phyloP scores from a whole-genome alignment of 2,888 invertebrate species.

The Eupithecia insigniata region DNA sequence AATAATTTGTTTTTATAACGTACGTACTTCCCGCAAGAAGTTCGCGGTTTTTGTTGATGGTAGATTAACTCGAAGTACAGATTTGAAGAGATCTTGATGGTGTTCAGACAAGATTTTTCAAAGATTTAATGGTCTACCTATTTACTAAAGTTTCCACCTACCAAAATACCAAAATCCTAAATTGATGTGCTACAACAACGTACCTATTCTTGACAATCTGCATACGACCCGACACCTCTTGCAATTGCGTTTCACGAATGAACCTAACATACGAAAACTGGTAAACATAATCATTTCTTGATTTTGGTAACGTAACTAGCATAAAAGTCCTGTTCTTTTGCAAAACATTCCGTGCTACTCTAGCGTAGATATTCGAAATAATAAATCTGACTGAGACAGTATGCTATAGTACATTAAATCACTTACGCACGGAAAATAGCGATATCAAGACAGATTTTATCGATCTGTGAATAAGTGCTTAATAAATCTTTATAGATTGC shows the following conservation, averaged over 20 bases:
- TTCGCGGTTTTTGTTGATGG: slow-evolving; percentile 46
- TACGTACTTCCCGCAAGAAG: slow-evolving; percentile 43
- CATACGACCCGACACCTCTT: slow-evolving; percentile 8
- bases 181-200: slow-evolving; percentile 8
- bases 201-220: slow-evolving; percentile 2
- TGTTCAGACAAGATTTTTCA: slow-evolving; percentile 32
- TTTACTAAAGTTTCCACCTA: not conserved
- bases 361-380: not conserved
- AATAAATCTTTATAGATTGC: slow-evolving; percentile 27
- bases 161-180: slow-evolving; percentile 8
- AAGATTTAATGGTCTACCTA: slow-evolving; percentile 10
- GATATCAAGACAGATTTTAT: not conserved
- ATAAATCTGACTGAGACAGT: not conserved
- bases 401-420: not conserved
- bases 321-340: not conserved
- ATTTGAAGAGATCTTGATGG: slow-evolving; percentile 21
- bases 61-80: slow-evolving; percentile 48
- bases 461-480: not conserved
- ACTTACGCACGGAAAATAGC: not conserved
- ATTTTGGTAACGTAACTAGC: not conserved
- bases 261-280: not conserved
- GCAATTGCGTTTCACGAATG: not conserved
- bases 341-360: not conserved
- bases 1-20: slow-evolving; percentile 52
- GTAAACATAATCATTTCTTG: not conserved